Evolutionary conservation across 1,140 invertebrate species (phyloP).

Genomic region (Planococcus citri): DNA sequence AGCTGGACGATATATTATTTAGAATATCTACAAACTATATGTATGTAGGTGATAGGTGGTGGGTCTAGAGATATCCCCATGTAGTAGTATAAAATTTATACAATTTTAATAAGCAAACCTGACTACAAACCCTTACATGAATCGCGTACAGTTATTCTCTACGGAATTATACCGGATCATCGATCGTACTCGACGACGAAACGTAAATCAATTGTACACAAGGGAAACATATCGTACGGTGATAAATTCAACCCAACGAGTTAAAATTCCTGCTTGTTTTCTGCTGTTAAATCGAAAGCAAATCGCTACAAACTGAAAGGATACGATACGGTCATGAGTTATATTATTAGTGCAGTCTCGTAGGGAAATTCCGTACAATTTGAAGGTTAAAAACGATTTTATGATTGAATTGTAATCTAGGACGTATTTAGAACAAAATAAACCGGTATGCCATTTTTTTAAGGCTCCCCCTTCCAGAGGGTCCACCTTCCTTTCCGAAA

Average conservation of each 20-base stretch:
- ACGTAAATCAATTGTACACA: constrained; percentile 1
- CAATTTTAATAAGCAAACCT: constrained; percentile 7
- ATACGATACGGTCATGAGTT: neutral
- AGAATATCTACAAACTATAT: neutral
- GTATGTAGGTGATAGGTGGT: too few species aligned
- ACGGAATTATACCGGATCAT: neutral
- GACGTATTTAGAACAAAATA: too few species aligned
- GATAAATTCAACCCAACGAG: neutral
- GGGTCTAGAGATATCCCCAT: too few species aligned
- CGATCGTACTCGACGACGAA: neutral
- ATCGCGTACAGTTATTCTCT: neutral
- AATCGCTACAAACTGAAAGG: neutral
- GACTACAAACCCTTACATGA: neutral
- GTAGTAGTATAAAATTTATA: neutral
- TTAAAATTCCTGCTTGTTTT: neutral
- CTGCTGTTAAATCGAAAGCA: neutral
- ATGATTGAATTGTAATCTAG: too few species aligned
- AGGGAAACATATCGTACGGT: neutral
- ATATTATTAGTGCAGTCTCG: too few species aligned
- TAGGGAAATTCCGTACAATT: too few species aligned
- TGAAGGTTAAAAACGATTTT: too few species aligned
- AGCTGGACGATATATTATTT: neutral
- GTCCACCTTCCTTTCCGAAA: too few species aligned
- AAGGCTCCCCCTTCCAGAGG: too few species aligned
- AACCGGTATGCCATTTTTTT: too few species aligned